A percentile compares a stretch with the other conserved stretches of the same genome.
phyloP scores from a whole-genome alignment of 2,113 vertebrate genomes.

The Protobothrops mucrosquamatus region DNA sequence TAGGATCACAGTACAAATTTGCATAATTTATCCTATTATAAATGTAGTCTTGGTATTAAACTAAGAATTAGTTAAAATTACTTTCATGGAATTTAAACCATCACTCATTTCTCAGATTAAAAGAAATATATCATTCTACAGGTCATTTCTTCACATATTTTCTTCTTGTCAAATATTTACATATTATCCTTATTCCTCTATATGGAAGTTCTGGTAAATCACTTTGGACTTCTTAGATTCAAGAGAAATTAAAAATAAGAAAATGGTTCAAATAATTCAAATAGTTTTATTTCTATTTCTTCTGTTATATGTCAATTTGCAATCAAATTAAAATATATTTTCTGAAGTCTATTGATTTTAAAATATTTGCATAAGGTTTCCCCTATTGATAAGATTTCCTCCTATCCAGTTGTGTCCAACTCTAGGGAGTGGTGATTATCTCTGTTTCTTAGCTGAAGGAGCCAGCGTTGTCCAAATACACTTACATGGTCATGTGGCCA shows the following conservation, averaged over 20 bases:
- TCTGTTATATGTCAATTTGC: neutral
- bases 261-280: neutral
- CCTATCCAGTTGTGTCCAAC: neutral
- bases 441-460: neutral
- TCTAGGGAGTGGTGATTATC: neutral
- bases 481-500: neutral
- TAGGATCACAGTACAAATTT: neutral
- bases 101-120: neutral
- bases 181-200: neutral
- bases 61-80: neutral
- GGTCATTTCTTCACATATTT: neutral
- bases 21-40: neutral
- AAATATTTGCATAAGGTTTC: neutral
- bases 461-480: neutral
- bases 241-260: neutral
- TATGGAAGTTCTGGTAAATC: neutral
- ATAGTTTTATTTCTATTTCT: neutral
- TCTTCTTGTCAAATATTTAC: neutral
- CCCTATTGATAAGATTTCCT: neutral
- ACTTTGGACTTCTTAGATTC: neutral
- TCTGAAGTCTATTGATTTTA: neutral
- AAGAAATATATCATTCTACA: neutral
- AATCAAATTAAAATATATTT: neutral
- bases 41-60: neutral
- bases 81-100: neutral